Conservation (phyloP, 2,888 invertebrate genomes). For the Cryptosula pallasiana region DNA sequence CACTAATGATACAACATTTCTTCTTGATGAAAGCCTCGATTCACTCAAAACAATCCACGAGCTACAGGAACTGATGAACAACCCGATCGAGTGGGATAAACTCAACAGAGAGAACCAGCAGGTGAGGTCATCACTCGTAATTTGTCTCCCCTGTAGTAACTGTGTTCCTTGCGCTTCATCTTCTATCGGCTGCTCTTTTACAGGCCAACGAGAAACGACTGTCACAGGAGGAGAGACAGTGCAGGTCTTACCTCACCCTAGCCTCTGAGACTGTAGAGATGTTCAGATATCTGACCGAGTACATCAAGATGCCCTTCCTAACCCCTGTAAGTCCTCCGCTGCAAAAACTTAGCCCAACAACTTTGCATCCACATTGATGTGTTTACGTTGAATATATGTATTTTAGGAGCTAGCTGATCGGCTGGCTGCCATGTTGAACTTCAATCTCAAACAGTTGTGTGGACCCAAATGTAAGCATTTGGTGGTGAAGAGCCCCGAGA, state of each 20-base stretch:
- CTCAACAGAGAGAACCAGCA: conserved; percentile 52
- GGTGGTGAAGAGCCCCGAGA: conserved; percentile 85
- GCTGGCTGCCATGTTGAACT: conserved; percentile 95
- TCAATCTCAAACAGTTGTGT: conserved; percentile 91
- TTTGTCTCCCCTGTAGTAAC: too few species aligned
- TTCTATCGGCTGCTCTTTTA: not conserved
- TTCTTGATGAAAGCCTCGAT: conserved; percentile 90
- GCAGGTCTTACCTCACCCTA: conserved; percentile 75
- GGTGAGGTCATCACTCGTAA: too few species aligned
- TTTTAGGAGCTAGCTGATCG: conserved; percentile 77
- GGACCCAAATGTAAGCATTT: conserved; percentile 88
- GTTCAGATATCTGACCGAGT: conserved; percentile 86
- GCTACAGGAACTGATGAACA: conserved; percentile 77
- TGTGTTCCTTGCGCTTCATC: not conserved
- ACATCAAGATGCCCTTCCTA: conserved; percentile 90
- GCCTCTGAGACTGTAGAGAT: conserved; percentile 95
- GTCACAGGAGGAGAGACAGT: conserved; percentile 51
- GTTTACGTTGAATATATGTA: too few species aligned
- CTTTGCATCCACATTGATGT: too few species aligned
- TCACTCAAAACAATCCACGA: conserved; percentile 68
- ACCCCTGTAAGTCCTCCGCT: conserved; percentile 61
- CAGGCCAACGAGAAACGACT: conserved; percentile 48
- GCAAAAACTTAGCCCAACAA: not conserved
- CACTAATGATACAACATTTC: conserved; percentile 96
- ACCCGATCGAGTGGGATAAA: conserved; percentile 64